Evolutionary conservation across 2,797 vertebrate genomes (phyloP).

Genomic region (Hoplostethus mediterraneus): DNA sequence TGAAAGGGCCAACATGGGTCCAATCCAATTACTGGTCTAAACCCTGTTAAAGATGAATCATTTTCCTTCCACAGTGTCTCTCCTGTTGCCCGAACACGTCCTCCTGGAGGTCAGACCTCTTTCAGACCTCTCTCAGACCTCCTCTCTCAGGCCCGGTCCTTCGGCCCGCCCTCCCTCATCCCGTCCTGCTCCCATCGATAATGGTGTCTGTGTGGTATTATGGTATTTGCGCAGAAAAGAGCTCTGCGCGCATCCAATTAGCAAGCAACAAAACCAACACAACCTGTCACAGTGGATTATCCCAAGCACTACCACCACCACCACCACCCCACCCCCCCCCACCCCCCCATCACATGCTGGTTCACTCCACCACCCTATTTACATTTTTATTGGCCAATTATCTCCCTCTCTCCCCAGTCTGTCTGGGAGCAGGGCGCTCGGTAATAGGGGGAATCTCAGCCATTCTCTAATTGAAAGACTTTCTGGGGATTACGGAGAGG

Average conservation of each 20-base stretch:
- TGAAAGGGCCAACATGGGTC: not conserved
- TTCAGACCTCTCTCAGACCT: conserved; percentile 8
- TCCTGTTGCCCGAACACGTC: conserved; percentile 26
- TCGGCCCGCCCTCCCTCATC: not conserved
- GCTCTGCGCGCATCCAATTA: conserved; percentile 77
- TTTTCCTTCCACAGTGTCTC: conserved; percentile 7
- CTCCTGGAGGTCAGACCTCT: conserved; percentile 6
- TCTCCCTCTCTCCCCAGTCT: conserved; percentile 73
- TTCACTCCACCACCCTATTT: conserved; percentile 80
- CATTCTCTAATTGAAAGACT: conserved; percentile 82
- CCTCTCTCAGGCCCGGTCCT: not conserved
- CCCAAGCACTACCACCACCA: conserved; percentile 42
- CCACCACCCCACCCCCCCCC: conserved; percentile 30
- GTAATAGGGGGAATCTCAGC: conserved; percentile 75
- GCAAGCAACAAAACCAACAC: conserved; percentile 78
- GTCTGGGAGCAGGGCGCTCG: conserved; percentile 67
- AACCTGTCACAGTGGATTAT: conserved; percentile 83
- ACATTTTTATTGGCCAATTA: conserved; percentile 88
- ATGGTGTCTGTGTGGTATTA: conserved; percentile 60
- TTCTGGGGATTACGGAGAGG: conserved; percentile 80
- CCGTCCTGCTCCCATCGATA: conserved; percentile 57
- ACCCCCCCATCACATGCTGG: conserved; percentile 74
- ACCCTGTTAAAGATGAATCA: conserved; percentile 27
- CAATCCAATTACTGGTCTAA: conserved; percentile 50
- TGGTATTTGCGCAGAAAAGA: conserved; percentile 63